These are phyloP conservation scores for Cyanoramphus novaezelandiae DNA, from an alignment of 2,113 vertebrate species.

Conservation along the genomic window DNA sequence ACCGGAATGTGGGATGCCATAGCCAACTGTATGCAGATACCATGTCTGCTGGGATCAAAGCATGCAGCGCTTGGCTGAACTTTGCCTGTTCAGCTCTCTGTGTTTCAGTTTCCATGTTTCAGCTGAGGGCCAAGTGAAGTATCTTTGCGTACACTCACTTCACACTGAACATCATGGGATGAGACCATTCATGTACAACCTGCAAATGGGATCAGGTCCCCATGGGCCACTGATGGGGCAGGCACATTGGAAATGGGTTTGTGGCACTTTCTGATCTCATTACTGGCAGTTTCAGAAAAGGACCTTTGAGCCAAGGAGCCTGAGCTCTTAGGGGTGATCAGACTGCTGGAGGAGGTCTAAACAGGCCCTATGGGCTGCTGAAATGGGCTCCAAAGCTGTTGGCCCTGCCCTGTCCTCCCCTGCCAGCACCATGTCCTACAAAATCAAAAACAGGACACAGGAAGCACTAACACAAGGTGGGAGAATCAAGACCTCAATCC, in stretches of 20 bases:
- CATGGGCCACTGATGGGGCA: not conserved
- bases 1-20: not conserved
- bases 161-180: not conserved
- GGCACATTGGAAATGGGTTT: not conserved
- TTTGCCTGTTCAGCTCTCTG: not conserved
- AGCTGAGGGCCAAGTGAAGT: not conserved
- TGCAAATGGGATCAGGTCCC: not conserved
- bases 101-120: not conserved
- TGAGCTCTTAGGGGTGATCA: not conserved
- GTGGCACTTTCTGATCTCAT: not conserved
- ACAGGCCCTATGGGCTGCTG: not conserved
- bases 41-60: rapidly evolving
- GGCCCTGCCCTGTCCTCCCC: not conserved
- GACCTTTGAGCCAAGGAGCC: not conserved
- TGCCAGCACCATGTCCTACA: not conserved
- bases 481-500: slow-evolving; percentile 53
- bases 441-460: slow-evolving; percentile 28
- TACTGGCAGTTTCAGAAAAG: not conserved
- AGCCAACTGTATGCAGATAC: not conserved
- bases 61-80: not conserved
- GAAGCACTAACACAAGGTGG: slow-evolving; percentile 30
- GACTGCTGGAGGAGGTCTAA: not conserved
- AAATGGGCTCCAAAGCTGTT: not conserved
- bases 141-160: not conserved
- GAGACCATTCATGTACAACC: not conserved